These are phyloP conservation scores for Leptosomus discolor DNA, from an alignment of 2,113 vertebrate genomes.

Conservation along the genomic window DNA sequence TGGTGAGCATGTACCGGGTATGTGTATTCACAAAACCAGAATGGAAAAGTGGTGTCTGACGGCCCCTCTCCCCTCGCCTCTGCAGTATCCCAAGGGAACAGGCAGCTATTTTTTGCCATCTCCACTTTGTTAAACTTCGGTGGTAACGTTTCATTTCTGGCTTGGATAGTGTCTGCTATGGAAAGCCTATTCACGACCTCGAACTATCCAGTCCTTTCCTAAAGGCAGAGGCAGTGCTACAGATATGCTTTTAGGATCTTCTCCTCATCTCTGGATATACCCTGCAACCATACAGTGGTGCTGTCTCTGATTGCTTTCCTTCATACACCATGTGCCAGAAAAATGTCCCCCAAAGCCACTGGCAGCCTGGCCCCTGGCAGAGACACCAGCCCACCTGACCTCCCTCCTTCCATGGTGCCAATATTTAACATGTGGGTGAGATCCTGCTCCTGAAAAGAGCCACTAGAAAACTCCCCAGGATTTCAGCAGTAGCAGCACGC, in stretches of 20 bases:
- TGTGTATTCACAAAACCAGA: not conserved
- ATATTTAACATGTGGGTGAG: rapidly evolving
- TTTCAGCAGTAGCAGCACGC: slow-evolving; percentile 18
- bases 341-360: not conserved
- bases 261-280: not conserved
- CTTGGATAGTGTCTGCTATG: not conserved
- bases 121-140: not conserved
- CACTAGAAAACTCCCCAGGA: not conserved
- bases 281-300: not conserved
- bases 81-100: not conserved
- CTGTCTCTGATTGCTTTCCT: not conserved
- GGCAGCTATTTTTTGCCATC: not conserved
- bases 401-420: rapidly evolving
- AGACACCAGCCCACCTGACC: not conserved
- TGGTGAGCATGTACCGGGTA: not conserved
- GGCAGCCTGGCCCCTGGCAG: not conserved
- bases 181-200: not conserved
- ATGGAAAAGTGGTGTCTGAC: not conserved
- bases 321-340: rapidly evolving
- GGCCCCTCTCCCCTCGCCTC: not conserved
- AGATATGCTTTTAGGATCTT: not conserved
- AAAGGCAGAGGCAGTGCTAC: not conserved
- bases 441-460: not conserved
- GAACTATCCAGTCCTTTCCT: not conserved
- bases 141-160: not conserved